These are phyloP conservation scores for Zapus hudsonius DNA, from an alignment of 2,113 vertebrate genomes.

Conservation along the genomic window DNA sequence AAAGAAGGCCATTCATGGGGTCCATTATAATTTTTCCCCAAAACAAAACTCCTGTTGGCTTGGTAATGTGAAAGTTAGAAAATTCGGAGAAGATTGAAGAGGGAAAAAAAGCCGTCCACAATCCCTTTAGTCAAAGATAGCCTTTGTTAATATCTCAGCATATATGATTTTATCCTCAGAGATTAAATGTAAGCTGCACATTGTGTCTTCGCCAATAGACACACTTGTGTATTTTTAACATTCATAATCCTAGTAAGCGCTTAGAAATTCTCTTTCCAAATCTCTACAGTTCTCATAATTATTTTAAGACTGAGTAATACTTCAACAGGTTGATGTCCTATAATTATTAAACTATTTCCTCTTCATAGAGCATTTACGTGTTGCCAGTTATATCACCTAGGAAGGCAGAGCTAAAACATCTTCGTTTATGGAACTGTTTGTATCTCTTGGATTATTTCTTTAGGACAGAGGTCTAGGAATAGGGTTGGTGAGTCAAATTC, in stretches of 20 bases:
- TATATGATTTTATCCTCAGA: conserved; percentile 19
- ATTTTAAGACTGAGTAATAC: conserved; percentile 57
- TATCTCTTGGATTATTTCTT: conserved; percentile 41
- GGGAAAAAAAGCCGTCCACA: neutral
- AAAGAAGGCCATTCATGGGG: neutral
- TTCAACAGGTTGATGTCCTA: neutral
- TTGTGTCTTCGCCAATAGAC: conserved; percentile 13
- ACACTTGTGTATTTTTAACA: conserved; percentile 44
- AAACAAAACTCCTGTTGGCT: neutral
- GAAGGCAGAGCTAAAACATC: conserved; percentile 16
- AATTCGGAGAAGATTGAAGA: neutral
- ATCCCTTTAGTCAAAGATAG: neutral
- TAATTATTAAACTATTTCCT: conserved; percentile 50
- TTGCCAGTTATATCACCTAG: neutral
- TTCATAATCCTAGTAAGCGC: conserved; percentile 16
- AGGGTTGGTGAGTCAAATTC: neutral
- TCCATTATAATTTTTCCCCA: neutral
- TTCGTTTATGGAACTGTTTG: neutral
- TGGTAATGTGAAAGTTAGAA: neutral
- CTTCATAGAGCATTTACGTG: neutral
- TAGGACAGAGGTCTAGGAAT: neutral
- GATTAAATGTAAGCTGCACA: neutral
- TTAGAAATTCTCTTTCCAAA: neutral
- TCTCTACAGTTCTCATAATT: conserved; percentile 19
- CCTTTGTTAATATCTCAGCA: neutral